phyloP scores from a whole-genome alignment of 1,140 invertebrate species.

The Drosophila carrolli region DNA sequence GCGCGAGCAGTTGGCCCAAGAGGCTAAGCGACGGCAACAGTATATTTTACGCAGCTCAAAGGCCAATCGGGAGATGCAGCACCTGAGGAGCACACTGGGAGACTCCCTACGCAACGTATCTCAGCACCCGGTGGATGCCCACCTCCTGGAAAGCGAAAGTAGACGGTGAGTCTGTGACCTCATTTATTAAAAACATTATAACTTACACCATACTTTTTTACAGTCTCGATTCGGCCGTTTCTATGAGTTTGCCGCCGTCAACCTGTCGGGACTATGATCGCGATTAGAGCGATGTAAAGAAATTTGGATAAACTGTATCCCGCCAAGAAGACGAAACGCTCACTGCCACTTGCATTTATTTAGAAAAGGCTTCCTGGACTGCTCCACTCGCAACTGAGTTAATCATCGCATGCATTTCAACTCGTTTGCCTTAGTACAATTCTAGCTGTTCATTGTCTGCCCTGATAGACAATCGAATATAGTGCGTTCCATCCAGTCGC shows the following conservation, averaged over 20 bases:
- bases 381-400: slow-evolving; percentile 23
- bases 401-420: slow-evolving; percentile 30
- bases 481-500: slow-evolving; percentile 69
- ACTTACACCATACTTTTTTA: background rate
- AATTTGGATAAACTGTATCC: slow-evolving; percentile 64
- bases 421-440: slow-evolving; percentile 51
- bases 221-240: slow-evolving; percentile 82
- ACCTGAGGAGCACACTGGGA: slow-evolving; percentile 92
- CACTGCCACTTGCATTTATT: slow-evolving; percentile 65
- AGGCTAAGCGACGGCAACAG: slow-evolving; percentile 93
- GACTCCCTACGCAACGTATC: slow-evolving; percentile 93
- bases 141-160: slow-evolving; percentile 93
- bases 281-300: slow-evolving; percentile 48
- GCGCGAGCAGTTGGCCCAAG: slow-evolving; percentile 93
- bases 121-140: slow-evolving; percentile 90
- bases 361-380: slow-evolving; percentile 30
- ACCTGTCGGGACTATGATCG: slow-evolving; percentile 80
- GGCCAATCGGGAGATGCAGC: slow-evolving; percentile 93
- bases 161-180: slow-evolving; percentile 85
- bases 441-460: slow-evolving; percentile 83
- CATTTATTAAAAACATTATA: background rate
- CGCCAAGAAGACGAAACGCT: slow-evolving; percentile 67
- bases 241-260: slow-evolving; percentile 83
- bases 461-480: slow-evolving; percentile 83
- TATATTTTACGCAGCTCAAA: slow-evolving; percentile 93